Evolutionary conservation across 92 coral and sea anemone species (phyloP).

Genomic region (Metridium senile): DNA sequence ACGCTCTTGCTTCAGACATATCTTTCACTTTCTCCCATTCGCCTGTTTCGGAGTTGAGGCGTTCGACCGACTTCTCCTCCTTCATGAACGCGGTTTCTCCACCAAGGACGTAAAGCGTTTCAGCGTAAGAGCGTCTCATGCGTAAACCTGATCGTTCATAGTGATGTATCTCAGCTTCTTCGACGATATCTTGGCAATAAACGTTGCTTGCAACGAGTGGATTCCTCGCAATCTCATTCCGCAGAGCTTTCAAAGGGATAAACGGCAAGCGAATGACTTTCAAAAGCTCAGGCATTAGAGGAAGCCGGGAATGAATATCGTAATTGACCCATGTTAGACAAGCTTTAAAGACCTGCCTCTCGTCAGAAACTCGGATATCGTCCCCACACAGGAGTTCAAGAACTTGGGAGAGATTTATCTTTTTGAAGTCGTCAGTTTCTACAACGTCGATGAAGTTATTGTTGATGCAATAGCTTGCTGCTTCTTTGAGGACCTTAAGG

Average conservation of each 20-base stretch:
- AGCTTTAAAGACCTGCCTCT: constrained; percentile 71
- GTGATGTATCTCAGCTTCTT: constrained; percentile 84
- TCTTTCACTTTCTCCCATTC: constrained; percentile 82
- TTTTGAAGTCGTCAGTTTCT: constrained; percentile 78
- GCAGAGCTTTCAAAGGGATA: constrained; percentile 78
- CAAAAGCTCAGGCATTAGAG: constrained; percentile 70
- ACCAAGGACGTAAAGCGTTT: constrained; percentile 81
- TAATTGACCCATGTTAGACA: constrained; percentile 79
- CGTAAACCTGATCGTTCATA: constrained; percentile 88
- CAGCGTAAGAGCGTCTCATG: constrained; percentile 88
- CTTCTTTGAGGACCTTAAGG: constrained; percentile 73
- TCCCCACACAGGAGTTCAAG: constrained; percentile 68
- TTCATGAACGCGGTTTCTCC: constrained; percentile 99
- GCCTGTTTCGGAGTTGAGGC: constrained; percentile 71
- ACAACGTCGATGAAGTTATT: constrained; percentile 77
- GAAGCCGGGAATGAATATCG: constrained; percentile 52
- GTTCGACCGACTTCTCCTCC: constrained; percentile 83
- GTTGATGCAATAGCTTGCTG: constrained; percentile 67
- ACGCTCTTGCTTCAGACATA: constrained; percentile 85
- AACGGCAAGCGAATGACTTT: constrained; percentile 78
- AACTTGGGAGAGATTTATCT: constrained; percentile 60
- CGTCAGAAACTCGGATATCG: constrained; percentile 66
- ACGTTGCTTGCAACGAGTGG: constrained; percentile 69
- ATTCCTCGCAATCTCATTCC: constrained; percentile 58
- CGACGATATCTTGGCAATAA: constrained; percentile 78